These are phyloP conservation scores for Hirtodrosophila trivittata DNA, from an alignment of 2,888 invertebrate genomes.

Conservation along the genomic window DNA sequence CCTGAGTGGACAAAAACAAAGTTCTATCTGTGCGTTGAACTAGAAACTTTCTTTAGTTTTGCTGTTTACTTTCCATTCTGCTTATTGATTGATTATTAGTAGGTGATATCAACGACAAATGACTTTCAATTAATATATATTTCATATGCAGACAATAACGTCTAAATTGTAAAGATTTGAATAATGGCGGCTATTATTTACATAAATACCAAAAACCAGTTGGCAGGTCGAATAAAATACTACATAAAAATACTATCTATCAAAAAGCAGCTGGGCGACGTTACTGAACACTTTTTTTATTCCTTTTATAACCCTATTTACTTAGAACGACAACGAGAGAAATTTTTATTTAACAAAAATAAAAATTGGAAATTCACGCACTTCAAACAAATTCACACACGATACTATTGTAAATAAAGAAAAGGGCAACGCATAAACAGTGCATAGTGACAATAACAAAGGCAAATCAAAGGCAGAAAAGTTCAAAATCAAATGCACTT, in stretches of 20 bases:
- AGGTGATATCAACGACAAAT: background rate
- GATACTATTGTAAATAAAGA: background rate
- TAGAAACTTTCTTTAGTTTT: too few relatives aligned
- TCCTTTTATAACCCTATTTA: constrained; percentile 30
- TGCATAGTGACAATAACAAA: background rate
- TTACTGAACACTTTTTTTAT: constrained; percentile 16
- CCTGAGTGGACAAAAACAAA: too few relatives aligned
- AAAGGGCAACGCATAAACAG: background rate
- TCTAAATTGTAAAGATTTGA: background rate
- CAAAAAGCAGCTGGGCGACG: constrained; percentile 3
- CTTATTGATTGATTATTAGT: too few relatives aligned
- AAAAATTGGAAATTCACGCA: constrained; percentile 36
- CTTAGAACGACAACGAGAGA: constrained; percentile 52
- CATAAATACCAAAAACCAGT: constrained; percentile 7
- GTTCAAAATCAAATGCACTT: constrained; percentile 46
- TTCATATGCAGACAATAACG: too few relatives aligned
- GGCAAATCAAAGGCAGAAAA: background rate
- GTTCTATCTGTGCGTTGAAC: too few relatives aligned
- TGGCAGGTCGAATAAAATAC: constrained; percentile 28
- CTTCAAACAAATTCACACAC: constrained; percentile 22
- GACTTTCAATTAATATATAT: too few relatives aligned
- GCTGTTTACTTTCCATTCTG: too few relatives aligned
- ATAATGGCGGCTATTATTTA: background rate
- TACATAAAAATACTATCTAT: background rate
- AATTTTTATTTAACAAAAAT: constrained; percentile 46